A percentile compares a stretch with the other conserved stretches of the same genome.
These are phyloP conservation scores for Abrostola triplasia DNA, from an alignment of 2,888 invertebrate genomes.

Conservation along the genomic window DNA sequence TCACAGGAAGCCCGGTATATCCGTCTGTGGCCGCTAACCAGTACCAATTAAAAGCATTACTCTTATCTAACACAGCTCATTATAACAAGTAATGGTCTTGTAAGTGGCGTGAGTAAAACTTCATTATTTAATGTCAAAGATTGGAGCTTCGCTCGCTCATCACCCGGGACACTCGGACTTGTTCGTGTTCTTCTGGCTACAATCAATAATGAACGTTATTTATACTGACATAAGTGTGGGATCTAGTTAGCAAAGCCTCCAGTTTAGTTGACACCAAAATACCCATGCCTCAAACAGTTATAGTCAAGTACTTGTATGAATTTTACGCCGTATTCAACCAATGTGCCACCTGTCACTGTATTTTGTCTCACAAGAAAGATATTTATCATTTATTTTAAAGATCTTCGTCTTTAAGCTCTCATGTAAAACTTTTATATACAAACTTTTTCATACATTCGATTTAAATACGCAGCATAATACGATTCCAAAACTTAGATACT, in stretches of 20 bases:
- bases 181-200: slow-evolving; percentile 45
- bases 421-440: background rate
- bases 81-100: slow-evolving; percentile 74
- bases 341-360: slow-evolving; percentile 42
- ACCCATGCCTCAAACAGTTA: slow-evolving; percentile 54
- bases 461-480: too few species aligned
- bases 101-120: slow-evolving; percentile 76
- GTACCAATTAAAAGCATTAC: slow-evolving; percentile 79
- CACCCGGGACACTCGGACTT: slow-evolving; percentile 64
- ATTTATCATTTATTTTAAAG: slow-evolving; percentile 28
- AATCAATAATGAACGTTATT: slow-evolving; percentile 53
- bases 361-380: slow-evolving; percentile 14
- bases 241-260: slow-evolving; percentile 1
- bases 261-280: slow-evolving; percentile 43
- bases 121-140: slow-evolving; percentile 82
- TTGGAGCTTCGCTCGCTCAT: slow-evolving; percentile 70
- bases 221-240: background rate
- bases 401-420: slow-evolving; percentile 9
- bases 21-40: slow-evolving; percentile 43
- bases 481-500: too few species aligned
- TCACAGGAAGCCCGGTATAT: slow-evolving; percentile 30
- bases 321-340: slow-evolving; percentile 37
- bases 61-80: slow-evolving; percentile 78
- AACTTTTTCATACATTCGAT: too few species aligned
- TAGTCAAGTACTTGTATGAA: slow-evolving; percentile 40